phyloP scores from a whole-genome alignment of 2,797 vertebrate genomes.

The Trichosurus vulpecula region DNA sequence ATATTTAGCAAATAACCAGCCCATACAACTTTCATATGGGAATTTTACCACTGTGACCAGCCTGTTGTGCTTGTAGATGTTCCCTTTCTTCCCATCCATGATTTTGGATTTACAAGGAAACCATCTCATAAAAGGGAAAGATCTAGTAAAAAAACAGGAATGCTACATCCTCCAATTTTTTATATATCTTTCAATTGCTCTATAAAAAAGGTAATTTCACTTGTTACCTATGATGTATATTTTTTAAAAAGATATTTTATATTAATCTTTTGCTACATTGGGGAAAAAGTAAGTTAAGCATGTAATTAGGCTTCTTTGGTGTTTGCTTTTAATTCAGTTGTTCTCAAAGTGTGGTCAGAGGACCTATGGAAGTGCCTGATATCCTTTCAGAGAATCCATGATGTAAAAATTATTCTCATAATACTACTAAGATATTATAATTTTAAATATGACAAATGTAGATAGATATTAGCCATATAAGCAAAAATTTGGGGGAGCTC shows the following conservation, averaged over 20 bases:
- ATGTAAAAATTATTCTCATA: neutral
- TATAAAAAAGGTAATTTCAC: conserved; percentile 55
- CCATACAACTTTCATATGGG: neutral
- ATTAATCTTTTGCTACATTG: conserved; percentile 18
- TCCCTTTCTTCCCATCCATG: neutral
- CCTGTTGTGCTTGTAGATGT: neutral
- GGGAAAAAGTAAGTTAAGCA: neutral
- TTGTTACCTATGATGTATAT: conserved; percentile 57
- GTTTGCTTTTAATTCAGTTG: neutral
- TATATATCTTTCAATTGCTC: conserved; percentile 24
- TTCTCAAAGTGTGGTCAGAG: neutral
- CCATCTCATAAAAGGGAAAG: neutral
- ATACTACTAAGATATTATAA: neutral
- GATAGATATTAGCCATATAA: neutral
- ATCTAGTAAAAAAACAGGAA: conserved; percentile 2
- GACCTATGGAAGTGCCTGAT: neutral
- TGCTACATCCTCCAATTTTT: conserved; percentile 20
- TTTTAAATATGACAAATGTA: neutral
- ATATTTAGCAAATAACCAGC: neutral
- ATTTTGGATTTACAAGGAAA: conserved; percentile 12
- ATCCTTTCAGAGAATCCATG: neutral
- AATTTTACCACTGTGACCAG: neutral
- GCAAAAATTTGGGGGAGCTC: neutral
- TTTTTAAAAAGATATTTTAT: conserved; percentile 48
- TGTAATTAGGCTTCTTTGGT: neutral